Evolutionary conservation across 2,888 invertebrate species (phyloP).

Genomic region (Ochropleura leucogaster): DNA sequence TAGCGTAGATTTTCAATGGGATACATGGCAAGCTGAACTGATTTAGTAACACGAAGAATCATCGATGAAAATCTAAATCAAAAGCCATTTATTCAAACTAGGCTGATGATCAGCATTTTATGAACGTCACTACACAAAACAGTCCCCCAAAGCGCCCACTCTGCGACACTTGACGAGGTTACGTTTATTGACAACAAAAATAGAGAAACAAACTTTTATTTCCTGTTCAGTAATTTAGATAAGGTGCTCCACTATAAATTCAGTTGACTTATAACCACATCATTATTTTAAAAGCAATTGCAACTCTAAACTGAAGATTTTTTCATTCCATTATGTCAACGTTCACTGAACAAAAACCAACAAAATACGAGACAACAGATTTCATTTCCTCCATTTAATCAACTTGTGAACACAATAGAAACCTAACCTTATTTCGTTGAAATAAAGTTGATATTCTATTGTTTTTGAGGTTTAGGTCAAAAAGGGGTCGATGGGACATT

Average conservation of each 20-base stretch:
- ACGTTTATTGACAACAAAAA: background rate
- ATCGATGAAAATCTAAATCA: too few species aligned
- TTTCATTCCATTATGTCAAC: slow-evolving; percentile 69
- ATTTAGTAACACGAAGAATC: too few species aligned
- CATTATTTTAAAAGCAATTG: slow-evolving; percentile 52
- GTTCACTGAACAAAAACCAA: slow-evolving; percentile 70
- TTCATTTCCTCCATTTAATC: slow-evolving; percentile 79
- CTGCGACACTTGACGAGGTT: too few species aligned
- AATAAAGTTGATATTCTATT: slow-evolving; percentile 63
- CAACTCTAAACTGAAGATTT: slow-evolving; percentile 61
- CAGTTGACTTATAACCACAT: slow-evolving; percentile 24
- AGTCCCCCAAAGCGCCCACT: too few species aligned
- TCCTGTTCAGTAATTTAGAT: background rate
- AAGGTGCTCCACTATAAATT: background rate
- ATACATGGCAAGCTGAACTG: background rate
- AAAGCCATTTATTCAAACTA: too few species aligned
- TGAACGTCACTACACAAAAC: too few species aligned
- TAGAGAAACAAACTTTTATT: background rate
- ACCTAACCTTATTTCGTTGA: slow-evolving; percentile 57
- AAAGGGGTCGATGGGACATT: slow-evolving; percentile 69
- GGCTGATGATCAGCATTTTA: too few species aligned
- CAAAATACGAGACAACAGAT: slow-evolving; percentile 78
- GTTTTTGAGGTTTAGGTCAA: slow-evolving; percentile 57
- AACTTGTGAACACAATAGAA: slow-evolving; percentile 53
- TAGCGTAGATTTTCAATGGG: background rate